Evolutionary conservation across 2,113 vertebrate species (phyloP), one percentile per base, ranked within the genome.

Genomic region (Bos indicus): DNA sequence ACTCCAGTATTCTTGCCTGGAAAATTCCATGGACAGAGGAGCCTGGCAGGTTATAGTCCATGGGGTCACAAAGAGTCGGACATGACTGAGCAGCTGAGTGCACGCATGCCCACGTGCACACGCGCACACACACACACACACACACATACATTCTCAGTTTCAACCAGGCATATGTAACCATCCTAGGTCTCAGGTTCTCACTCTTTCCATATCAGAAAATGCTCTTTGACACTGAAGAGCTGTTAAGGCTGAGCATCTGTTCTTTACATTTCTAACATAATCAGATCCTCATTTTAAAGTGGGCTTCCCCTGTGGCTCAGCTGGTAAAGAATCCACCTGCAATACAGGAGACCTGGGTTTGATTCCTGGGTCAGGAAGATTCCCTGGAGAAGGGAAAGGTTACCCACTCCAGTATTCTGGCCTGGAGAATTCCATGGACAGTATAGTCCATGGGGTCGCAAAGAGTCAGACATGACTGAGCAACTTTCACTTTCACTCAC

Each of bases 211-310:
- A 30, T 51, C 8, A 67, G 33, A 28, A 48, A 67, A 74, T 85
- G 17, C 14, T 64, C 12, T 92, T 89, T 57, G 21, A 67, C 64
- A 54, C 6, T 28, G 43, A 80, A 52, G n/a, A 28, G 7, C 13
- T 21, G 9, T 88, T 59, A 21, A 93, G 14, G 10, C 51, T 54
- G 4, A 19, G n/a, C 43, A 89, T n/a, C 74, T 54, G 59, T 40
- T 46, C 93, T 85, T 94, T 59, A 30, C n/a, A 43, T 85, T 67
- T 54, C 85, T 67, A 60, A 67, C n/a, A 57, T 46, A 43, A 67
- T 60, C 43, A 80, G 51, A 71, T 46, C 40, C 57, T 36, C 7
- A 28, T n/a, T 26, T 92, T 36, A 40, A 36, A 71, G n/a, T 12
- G 67, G n/a, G 67, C 67, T 71, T 71, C 67, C 2, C 67, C 21